A percentile compares a stretch with the other conserved stretches of the same genome.
These are phyloP conservation scores for Danio jaintianensis DNA, from an alignment of 2,797 vertebrate species.

Conservation along the genomic window DNA sequence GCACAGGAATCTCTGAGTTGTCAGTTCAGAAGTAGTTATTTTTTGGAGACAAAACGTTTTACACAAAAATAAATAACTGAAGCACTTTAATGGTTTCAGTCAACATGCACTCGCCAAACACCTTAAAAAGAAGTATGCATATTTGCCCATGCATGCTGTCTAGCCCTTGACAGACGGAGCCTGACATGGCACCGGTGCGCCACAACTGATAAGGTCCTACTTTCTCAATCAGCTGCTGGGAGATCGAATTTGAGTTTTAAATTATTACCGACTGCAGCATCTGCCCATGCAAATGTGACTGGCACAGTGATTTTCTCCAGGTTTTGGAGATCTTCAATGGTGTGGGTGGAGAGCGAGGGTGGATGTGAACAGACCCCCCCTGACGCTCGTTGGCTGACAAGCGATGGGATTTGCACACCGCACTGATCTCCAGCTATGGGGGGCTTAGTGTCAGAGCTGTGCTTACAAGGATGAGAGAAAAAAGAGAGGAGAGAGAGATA, in stretches of 20 bases:
- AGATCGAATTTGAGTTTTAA: slow-evolving; percentile 57
- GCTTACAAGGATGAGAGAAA: slow-evolving; percentile 37
- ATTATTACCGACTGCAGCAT: slow-evolving; percentile 58
- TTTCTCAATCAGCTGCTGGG: slow-evolving; percentile 37
- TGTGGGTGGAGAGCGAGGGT: slow-evolving; percentile 24
- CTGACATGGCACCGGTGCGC: neutral
- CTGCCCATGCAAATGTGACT: slow-evolving; percentile 56
- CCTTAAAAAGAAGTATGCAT: neutral
- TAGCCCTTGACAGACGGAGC: slow-evolving; percentile 5
- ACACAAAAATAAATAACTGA: too few relatives aligned
- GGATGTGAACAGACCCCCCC: slow-evolving; percentile 22
- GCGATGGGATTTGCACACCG: slow-evolving; percentile 46
- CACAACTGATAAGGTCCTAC: slow-evolving; percentile 22
- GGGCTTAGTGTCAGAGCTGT: slow-evolving; percentile 52
- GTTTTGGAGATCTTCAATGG: slow-evolving; percentile 36
- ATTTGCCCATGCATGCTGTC: slow-evolving; percentile 12
- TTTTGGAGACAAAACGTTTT: too few relatives aligned
- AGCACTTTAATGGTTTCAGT: neutral
- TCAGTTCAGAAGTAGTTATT: too few relatives aligned
- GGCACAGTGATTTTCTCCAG: slow-evolving; percentile 47
- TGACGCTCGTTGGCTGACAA: slow-evolving; percentile 32
- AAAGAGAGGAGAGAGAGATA: slow-evolving; percentile 34
- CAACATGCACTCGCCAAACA: slow-evolving; percentile 1
- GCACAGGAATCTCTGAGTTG: too few relatives aligned
- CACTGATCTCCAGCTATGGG: slow-evolving; percentile 39